A percentile compares a stretch with the other conserved stretches of the same genome.
Conservation (phyloP, 2,113 vertebrate genomes). For the Beaufortia kweichowensis region DNA sequence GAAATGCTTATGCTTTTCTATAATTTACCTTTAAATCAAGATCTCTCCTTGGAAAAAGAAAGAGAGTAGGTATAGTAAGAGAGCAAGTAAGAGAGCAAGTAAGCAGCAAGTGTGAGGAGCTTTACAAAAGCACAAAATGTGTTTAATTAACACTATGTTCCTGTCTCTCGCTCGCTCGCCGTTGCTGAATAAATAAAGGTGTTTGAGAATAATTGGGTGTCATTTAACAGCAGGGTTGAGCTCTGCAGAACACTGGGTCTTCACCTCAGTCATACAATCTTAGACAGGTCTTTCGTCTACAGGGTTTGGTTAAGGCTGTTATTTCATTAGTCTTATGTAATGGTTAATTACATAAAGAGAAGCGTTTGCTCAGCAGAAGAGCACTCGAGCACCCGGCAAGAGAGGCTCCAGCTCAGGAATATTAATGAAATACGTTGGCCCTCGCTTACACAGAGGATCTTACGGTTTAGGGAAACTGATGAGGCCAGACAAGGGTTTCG, state of each 20-base stretch:
- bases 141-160: neutral
- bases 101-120: neutral
- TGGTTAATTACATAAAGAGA: conserved; percentile 39
- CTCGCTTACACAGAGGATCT: neutral
- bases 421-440: conserved; percentile 15
- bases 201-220: conserved; percentile 15
- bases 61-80: neutral
- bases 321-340: conserved; percentile 37
- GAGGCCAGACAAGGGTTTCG: neutral
- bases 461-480: neutral
- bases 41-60: neutral
- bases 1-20: too few species aligned
- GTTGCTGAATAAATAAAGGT: neutral
- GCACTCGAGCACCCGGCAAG: conserved; percentile 18
- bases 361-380: neutral
- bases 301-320: neutral
- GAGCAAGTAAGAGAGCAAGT: neutral
- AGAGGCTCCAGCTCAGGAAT: conserved; percentile 25
- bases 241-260: neutral
- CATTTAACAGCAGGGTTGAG: neutral
- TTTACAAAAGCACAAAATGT: neutral
- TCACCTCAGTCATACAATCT: neutral
- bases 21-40: neutral
- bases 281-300: neutral
- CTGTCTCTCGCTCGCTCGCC: neutral